Base-by-base conservation (phyloP, 2,113 vertebrate species). In the Lepisosteus osseus region DNA sequence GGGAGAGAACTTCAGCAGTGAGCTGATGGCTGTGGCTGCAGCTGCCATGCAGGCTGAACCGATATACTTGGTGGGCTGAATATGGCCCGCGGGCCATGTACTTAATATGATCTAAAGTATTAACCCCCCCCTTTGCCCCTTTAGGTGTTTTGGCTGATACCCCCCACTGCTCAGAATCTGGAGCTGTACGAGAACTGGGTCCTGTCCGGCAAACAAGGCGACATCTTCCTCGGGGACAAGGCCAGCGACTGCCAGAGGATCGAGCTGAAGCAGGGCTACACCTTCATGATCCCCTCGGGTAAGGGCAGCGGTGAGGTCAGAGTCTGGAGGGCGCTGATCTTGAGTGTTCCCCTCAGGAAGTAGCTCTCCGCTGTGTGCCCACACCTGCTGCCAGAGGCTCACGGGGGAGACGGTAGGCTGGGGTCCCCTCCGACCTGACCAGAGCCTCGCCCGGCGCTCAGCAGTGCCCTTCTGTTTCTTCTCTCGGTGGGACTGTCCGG, bases 161-260 rank as follows among this genome's bases (percentile, higher is more conserved):
- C 97, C 76, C 97, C 97, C 77, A 94, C 95, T 14, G 92, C 94
- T 57, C 95, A 97, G 82, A 99, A 99, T 84, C 86, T 99, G 87
- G 97, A 98, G 85, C 94, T 96, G 88, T 99, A 99, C 79, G 97
- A 99, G 86, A 97, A 97, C 87, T 99, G 97, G 97, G 95, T 99
- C 84, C 92, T 99, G 80, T 99, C 97, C 71, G 97, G 96, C 78
- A 99, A 99, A 85, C 97, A 99, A 80, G 97, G 97, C 67, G 97
- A 99, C 85, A 97, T 98, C 84, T 99, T 99, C 76, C 91, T 99
- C 74, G 97, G 97, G 42, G 97, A 99, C 86, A 94, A 95, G 80
- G 97, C 95, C 77, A 86, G 90, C 15, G 93, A 94, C 74, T 99
- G 97, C 82, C 97, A 99, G 82, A 94, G 97, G 82, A 95, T 98